phyloP scores from a whole-genome alignment of 2,113 vertebrate species.

The Narcine bancroftii region DNA sequence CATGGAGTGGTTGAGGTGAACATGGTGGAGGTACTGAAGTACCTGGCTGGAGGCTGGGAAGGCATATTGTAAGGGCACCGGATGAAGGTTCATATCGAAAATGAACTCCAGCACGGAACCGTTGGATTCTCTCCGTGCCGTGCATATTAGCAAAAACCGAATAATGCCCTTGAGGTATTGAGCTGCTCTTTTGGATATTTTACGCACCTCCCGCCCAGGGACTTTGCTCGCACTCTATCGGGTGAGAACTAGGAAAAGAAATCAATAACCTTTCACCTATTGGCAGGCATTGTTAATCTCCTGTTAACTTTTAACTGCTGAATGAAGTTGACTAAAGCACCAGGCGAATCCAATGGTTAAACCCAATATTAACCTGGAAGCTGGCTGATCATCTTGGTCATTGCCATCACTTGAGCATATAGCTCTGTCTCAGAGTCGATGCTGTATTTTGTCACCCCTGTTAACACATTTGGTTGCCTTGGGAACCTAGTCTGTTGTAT shows the following conservation, averaged over 20 bases:
- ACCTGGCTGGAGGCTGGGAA: too few relatives aligned
- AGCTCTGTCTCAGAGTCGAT: neutral
- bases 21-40: too few relatives aligned
- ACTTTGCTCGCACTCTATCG: neutral
- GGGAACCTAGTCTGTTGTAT: constrained; percentile 3
- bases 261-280: neutral
- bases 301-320: neutral
- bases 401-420: neutral
- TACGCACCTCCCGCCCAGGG: neutral
- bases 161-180: neutral
- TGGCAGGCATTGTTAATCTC: neutral
- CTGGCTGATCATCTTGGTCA: neutral
- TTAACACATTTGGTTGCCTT: neutral
- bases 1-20: too few relatives aligned
- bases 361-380: neutral
- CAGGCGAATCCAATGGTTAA: neutral
- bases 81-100: too few relatives aligned
- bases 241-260: neutral
- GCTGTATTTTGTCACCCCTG: neutral
- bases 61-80: too few relatives aligned
- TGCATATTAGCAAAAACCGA: too few relatives aligned
- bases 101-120: too few relatives aligned
- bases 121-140: too few relatives aligned
- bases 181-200: neutral
- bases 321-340: neutral